Evolutionary conservation across 1,140 invertebrate species (phyloP).

Genomic region (Apis cerana): DNA sequence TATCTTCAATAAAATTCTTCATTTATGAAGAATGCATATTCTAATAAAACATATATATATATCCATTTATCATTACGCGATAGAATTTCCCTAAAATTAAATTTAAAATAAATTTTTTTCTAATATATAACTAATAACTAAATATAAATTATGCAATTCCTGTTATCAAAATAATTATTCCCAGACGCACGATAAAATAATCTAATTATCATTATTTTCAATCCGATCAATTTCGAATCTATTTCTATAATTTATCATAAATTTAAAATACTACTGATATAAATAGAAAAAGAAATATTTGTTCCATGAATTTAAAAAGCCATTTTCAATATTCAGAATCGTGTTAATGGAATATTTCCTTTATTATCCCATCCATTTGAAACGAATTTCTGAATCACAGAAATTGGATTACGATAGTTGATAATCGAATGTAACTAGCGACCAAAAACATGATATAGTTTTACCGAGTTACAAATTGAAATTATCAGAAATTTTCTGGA

Average conservation of each 20-base stretch:
- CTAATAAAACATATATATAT: too few relatives aligned
- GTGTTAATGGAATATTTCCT: background rate
- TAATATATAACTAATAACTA: too few relatives aligned
- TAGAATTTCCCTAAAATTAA: background rate
- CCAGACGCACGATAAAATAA: background rate
- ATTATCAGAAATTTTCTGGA: constrained; percentile 21
- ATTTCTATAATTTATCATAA: background rate
- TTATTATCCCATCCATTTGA: background rate
- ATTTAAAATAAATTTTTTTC: too few relatives aligned
- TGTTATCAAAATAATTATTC: background rate
- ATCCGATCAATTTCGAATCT: background rate
- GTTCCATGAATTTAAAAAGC: background rate
- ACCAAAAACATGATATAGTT: constrained; percentile 11
- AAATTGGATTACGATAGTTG: constrained; percentile 14
- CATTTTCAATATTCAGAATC: background rate
- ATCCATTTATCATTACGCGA: background rate
- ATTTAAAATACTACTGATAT: background rate
- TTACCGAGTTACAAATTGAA: constrained; percentile 23
- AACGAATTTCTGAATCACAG: constrained; percentile 3
- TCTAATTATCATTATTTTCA: background rate
- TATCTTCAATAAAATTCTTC: too few relatives aligned
- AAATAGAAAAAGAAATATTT: background rate
- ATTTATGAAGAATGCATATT: too few relatives aligned
- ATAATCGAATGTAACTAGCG: constrained; percentile 27
- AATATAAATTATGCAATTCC: background rate